Evolutionary conservation across 2,113 vertebrate species (phyloP), one percentile per base, ranked within the genome.

Genomic region (Pogona vitticeps): DNA sequence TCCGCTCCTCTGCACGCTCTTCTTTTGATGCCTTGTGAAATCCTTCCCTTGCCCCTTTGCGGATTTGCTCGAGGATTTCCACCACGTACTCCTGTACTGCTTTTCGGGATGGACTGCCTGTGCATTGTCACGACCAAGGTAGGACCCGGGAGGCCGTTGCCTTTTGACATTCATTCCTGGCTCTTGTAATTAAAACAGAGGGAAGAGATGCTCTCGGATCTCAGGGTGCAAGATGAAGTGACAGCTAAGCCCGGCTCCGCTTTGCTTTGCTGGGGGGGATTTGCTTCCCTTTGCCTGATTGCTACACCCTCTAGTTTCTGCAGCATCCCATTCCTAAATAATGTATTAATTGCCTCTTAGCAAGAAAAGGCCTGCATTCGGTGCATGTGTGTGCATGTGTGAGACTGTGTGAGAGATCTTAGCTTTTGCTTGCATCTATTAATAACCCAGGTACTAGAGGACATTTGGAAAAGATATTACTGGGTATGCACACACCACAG

Each of bases 41-140:
- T 94, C 93, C 94, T 95, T 94, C 95, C 90, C 91, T 95, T 94
- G n/a, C 95, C 94, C 96, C 95, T 96, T n/a, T 91, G 94, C 95
- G 96, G 95, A 92, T 95, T 97, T 95, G 94, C 96, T 95, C 93
- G 95, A 96, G 95, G 96, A 97, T 97, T 98, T 97, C 93, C 95
- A 93, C 96, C 95, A 23, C 46, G 46, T 88, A 89, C 91, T 94
- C 94, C 95, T 91, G 96, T 94, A 97, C 95, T 98, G 96, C 98
- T 88, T 94, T 95, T 94, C 96, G 96, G 95, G 91, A 99, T 99
- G 98, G 98, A 98, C 97, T 99, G 98, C 95, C 97, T 99, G 96
- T 99, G 98, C 96, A 98, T 99, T 97, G 97, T 99, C 95, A 99
- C 98, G 92, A 99, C 98, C 91, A 99, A 99, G 98, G 98, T 99